Evolutionary conservation across 2,888 invertebrate species (phyloP).

Genomic region (Heteropelma amictum): DNA sequence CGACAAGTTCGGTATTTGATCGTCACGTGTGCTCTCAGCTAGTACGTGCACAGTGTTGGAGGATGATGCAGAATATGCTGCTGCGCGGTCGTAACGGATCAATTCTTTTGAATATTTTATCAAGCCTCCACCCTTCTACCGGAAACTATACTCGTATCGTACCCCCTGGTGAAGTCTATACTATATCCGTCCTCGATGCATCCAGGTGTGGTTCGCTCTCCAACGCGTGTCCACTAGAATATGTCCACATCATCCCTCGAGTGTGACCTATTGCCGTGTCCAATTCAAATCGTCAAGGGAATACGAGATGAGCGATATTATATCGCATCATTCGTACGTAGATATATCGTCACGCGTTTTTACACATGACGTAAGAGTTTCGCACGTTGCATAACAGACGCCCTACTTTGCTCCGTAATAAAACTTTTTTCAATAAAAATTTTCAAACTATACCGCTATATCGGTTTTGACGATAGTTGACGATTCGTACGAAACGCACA

Average conservation of each 20-base stretch:
- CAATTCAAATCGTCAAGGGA: slow-evolving; percentile 19
- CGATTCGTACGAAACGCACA: too few species aligned
- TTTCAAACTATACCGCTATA: too few species aligned
- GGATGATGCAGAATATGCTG: slow-evolving; percentile 51
- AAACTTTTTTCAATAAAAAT: too few species aligned
- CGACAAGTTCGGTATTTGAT: too few species aligned
- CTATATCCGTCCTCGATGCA: slow-evolving; percentile 61
- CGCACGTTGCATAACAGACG: slow-evolving; percentile 36
- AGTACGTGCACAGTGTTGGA: too few species aligned
- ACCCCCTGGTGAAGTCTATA: slow-evolving; percentile 57
- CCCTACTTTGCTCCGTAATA: too few species aligned
- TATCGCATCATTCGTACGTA: slow-evolving; percentile 15
- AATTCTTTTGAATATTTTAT: slow-evolving; percentile 74
- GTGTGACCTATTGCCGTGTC: slow-evolving; percentile 57
- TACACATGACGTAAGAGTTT: slow-evolving; percentile 28
- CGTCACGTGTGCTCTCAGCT: too few species aligned
- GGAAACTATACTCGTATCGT: slow-evolving; percentile 63
- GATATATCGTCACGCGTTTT: background rate
- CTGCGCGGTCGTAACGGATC: slow-evolving; percentile 59
- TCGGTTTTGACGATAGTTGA: too few species aligned
- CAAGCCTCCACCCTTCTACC: slow-evolving; percentile 61
- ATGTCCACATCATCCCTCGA: slow-evolving; percentile 70
- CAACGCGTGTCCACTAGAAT: slow-evolving; percentile 67
- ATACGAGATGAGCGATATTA: slow-evolving; percentile 27
- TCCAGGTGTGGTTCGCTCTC: slow-evolving; percentile 58